Base-by-base conservation (phyloP, 2,888 invertebrate genomes). In the Norana najaformis region DNA sequence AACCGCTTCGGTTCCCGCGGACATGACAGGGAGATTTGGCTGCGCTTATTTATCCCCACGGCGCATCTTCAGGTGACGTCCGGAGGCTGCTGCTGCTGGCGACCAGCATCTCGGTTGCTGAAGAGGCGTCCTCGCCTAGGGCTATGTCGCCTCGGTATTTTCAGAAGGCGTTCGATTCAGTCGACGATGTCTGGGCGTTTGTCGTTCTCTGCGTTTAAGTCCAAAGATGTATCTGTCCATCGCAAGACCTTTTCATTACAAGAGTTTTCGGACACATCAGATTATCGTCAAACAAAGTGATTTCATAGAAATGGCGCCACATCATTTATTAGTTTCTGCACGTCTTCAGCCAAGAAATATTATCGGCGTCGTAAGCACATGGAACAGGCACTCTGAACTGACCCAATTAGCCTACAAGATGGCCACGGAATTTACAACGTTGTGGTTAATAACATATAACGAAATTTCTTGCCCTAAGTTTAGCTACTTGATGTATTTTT, bases 161-260 rank as follows among this genome's bases (percentile, higher is more conserved):
- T n/a, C 30, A 69, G 69, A n/a, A 69, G 69, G 69, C 69, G 69
- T n/a, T 69, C 69, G 69, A 69, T 69, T n/a, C 69, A n/a, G 69
- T 69, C n/a, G 30, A 69, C 69, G 69, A 30, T 69, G 69, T n/a
- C 69, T 69, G 69, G 30, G n/a, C 16, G 20, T 20, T 23, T 47
- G 47, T 23, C 23, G 30, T 1, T n/a, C 16, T 16, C 1, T 8
- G 14, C 3, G 8, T 13, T 16, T 47, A 14, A 16, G 69, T n/a
- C 30, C 69, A 69, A n/a, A 69, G 69, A 69, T 69, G 69, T 69
- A 30, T 6, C 69, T 69, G 69, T 30, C n/a, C n/a, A 69, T 30
- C 69, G 69, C 69, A 53, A 30, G 69, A n/a, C 13, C 69, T 69
- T 69, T 69, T 69, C 69, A 69, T 69, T 30, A 69, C 69, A 69